Percentiles rank a stretch among this genome's conserved stretches.
Conservation (phyloP, 2,888 invertebrate genomes). For the Plagiodera versicolora region DNA sequence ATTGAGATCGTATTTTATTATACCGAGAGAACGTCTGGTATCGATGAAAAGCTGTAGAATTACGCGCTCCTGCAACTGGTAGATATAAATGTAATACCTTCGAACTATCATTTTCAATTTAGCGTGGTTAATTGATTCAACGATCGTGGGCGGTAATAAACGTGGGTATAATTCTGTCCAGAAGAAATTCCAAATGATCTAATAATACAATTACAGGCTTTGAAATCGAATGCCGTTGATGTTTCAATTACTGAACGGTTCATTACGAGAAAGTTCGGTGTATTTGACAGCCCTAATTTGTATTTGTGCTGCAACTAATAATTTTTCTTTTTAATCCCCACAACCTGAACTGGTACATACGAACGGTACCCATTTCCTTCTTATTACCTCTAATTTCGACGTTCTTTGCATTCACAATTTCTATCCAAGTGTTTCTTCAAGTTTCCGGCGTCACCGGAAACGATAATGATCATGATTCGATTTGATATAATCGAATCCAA, state of each 20-base stretch:
- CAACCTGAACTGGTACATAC: background rate
- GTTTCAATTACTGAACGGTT: too few species aligned
- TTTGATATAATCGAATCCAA: too few species aligned
- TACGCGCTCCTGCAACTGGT: too few species aligned
- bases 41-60: too few species aligned
- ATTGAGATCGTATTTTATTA: background rate
- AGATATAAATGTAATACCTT: too few species aligned
- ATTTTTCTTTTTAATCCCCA: too few species aligned
- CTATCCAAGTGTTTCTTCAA: background rate
- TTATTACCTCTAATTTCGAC: background rate
- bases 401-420: background rate
- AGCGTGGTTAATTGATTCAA: background rate
- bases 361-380: background rate
- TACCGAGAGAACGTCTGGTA: background rate
- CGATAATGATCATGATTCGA: too few species aligned
- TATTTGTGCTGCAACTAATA: too few species aligned
- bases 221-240: too few species aligned
- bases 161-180: background rate
- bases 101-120: too few species aligned
- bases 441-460: background rate
- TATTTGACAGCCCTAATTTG: background rate
- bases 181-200: background rate
- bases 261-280: background rate
- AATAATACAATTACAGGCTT: too few species aligned
- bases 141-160: background rate